phyloP scores from a whole-genome alignment of 2,888 invertebrate species.

The Germaria angustata region DNA sequence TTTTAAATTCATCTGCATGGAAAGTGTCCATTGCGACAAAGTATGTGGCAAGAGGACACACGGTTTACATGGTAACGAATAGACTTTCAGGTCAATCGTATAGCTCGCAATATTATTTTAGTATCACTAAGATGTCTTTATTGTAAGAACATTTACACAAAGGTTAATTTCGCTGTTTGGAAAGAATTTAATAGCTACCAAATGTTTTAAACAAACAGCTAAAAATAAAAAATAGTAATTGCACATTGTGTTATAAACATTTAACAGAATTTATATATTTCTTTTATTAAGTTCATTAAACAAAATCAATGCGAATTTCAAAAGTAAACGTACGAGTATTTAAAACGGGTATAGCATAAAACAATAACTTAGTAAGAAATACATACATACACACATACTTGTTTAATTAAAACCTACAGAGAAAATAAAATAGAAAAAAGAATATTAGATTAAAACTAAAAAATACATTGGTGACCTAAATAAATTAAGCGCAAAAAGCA shows the following conservation, averaged over 20 bases:
- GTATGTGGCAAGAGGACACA: too few relatives aligned
- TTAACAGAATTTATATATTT: not conserved
- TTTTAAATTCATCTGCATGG: too few relatives aligned
- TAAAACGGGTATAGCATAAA: slow-evolving; percentile 7
- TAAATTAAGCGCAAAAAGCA: slow-evolving; percentile 21
- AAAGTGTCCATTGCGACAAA: too few relatives aligned
- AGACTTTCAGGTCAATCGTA: too few relatives aligned
- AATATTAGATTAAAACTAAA: slow-evolving; percentile 18
- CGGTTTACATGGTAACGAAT: too few relatives aligned
- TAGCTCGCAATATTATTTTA: too few relatives aligned
- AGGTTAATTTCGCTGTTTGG: too few relatives aligned
- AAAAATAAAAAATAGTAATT: not conserved
- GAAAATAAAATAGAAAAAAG: slow-evolving; percentile 34
- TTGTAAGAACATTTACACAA: too few relatives aligned
- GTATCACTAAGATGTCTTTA: too few relatives aligned
- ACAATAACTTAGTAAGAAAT: slow-evolving; percentile 2
- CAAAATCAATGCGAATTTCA: slow-evolving; percentile 5
- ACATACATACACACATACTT: slow-evolving; percentile 37
- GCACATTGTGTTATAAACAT: not conserved
- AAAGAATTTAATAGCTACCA: not conserved
- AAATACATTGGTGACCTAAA: slow-evolving; percentile 54
- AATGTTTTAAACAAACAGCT: not conserved
- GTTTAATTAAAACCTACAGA: slow-evolving; percentile 46
- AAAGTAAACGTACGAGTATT: not conserved
- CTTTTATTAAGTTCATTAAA: not conserved